Conservation (phyloP, 1,140 invertebrate species). For the Zaprionus vittiger region DNA sequence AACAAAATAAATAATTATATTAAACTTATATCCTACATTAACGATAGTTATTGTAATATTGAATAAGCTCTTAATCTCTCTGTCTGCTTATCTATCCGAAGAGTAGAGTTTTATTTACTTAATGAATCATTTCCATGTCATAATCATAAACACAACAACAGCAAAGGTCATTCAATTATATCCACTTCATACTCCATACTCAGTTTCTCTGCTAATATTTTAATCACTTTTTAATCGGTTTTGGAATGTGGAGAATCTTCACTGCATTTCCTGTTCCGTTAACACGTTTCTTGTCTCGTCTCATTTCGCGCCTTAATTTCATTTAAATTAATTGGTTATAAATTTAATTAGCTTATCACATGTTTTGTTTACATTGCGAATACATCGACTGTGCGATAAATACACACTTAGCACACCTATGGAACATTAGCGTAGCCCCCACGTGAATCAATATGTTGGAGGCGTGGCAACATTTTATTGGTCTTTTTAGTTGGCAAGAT, state of each 20-base stretch:
- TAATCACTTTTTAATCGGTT: conserved; percentile 11
- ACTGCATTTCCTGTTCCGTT: neutral
- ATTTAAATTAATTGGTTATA: conserved; percentile 43
- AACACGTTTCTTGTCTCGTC: neutral
- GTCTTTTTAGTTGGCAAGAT: conserved; percentile 52
- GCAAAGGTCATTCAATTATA: neutral
- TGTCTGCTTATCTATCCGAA: neutral
- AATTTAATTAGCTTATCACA: conserved; percentile 48
- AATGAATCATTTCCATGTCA: neutral
- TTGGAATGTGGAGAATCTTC: neutral
- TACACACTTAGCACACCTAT: neutral
- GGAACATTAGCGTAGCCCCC: conserved; percentile 15
- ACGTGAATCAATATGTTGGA: conserved; percentile 65
- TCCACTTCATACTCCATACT: neutral
- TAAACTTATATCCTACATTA: too few relatives aligned
- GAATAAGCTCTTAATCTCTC: neutral
- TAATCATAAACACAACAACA: neutral
- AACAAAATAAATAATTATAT: too few relatives aligned
- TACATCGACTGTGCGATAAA: conserved; percentile 17
- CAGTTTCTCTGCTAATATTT: neutral
- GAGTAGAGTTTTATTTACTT: neutral
- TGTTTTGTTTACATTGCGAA: conserved; percentile 17
- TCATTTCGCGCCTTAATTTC: conserved; percentile 7
- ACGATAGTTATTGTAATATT: too few relatives aligned
- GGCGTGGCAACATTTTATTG: conserved; percentile 62